phyloP scores from a whole-genome alignment of 2,888 invertebrate genomes.

The Cantharis flavilabris region DNA sequence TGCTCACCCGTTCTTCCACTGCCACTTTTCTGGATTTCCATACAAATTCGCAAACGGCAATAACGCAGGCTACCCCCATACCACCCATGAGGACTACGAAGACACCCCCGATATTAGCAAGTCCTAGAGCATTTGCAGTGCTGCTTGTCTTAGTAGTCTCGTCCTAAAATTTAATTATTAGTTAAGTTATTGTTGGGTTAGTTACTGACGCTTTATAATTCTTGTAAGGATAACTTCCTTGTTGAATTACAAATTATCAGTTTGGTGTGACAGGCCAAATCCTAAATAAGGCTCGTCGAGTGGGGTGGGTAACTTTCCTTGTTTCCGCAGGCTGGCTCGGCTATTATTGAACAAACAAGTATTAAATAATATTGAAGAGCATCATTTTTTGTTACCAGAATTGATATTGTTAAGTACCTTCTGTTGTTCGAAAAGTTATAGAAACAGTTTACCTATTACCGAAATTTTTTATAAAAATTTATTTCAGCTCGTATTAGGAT shows the following conservation, averaged over 20 bases:
- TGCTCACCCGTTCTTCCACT: constrained; percentile 85
- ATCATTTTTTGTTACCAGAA: background rate
- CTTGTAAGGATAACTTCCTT: background rate
- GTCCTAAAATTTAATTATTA: constrained; percentile 61
- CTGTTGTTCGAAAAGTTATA: too few relatives aligned
- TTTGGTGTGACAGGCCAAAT: background rate
- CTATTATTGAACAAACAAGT: background rate
- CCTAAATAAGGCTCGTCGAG: background rate
- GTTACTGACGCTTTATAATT: background rate
- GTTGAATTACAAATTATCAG: background rate
- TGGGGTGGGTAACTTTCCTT: background rate
- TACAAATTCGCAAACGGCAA: constrained; percentile 93
- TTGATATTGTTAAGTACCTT: too few relatives aligned
- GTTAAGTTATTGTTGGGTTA: background rate
- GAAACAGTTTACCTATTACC: too few relatives aligned
- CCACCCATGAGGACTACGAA: constrained; percentile 96
- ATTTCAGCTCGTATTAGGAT: too few relatives aligned
- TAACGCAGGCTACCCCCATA: constrained; percentile 88
- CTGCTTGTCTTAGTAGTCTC: constrained; percentile 85
- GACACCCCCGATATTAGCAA: constrained; percentile 95
- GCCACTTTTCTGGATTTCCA: constrained; percentile 95
- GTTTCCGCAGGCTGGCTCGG: background rate
- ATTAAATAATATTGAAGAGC: too few relatives aligned
- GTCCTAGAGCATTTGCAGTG: constrained; percentile 85
- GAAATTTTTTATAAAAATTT: too few relatives aligned